A percentile compares a stretch with the other conserved stretches of the same genome.
Conservation (phyloP, 2,797 vertebrate genomes). For the Urophycis tenuis region DNA sequence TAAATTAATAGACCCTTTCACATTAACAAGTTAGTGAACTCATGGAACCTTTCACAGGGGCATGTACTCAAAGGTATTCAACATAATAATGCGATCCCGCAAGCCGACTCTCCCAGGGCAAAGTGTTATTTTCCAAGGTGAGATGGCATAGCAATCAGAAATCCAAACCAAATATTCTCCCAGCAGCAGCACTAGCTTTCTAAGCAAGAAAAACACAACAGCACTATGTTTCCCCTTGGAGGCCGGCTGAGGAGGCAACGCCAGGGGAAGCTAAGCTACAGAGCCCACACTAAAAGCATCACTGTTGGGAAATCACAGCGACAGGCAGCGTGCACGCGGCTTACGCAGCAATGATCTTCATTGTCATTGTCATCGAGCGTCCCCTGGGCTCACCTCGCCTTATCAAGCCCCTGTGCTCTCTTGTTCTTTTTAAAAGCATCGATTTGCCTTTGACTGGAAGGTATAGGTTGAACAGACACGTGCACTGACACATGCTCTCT, state of each 20-base stretch:
- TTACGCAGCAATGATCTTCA: neutral
- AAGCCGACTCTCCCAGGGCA: neutral
- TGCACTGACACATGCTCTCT: neutral
- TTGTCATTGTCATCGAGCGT: neutral
- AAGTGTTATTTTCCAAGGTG: constrained; percentile 2
- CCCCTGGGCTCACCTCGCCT: neutral
- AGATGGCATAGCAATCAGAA: neutral
- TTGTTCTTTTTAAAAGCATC: neutral
- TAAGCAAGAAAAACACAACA: neutral
- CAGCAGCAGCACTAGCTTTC: neutral
- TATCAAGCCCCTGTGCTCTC: neutral
- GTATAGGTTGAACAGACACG: neutral
- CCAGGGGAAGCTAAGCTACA: neutral
- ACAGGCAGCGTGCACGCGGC: neutral
- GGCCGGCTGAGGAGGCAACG: neutral
- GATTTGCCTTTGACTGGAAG: constrained; percentile 2
- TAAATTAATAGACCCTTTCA: neutral
- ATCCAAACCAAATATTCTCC: neutral
- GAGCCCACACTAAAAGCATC: neutral
- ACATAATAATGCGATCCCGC: neutral
- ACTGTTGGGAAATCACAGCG: neutral
- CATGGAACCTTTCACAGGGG: neutral
- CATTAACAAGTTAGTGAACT: neutral
- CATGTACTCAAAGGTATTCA: neutral
- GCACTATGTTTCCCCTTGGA: neutral